Base-by-base conservation (phyloP, 2,113 vertebrate species). In the Xiphias gladius region DNA sequence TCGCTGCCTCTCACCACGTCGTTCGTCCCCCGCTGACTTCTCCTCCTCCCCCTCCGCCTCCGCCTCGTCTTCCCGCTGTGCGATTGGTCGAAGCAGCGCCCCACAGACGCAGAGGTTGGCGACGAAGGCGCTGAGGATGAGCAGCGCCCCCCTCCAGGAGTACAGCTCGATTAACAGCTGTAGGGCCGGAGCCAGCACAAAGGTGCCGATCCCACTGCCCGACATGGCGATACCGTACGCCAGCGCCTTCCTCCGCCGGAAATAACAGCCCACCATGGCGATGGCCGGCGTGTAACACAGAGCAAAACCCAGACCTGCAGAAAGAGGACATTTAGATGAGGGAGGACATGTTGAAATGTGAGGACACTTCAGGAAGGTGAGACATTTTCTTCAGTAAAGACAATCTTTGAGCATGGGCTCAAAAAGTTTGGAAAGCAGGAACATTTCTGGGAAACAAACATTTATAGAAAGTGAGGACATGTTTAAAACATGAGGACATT, bases 171-270 rank as follows among this genome's bases (percentile, higher is more conserved):
- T 99, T n/a, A 99, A 95, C 80, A 97, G 90, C 93, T 98, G 97
- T 61, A 98, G 96, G 39, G 95, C 95, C 0, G 98, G 98, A 7
- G 98, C 97, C 90, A 99, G 90, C 73, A 99, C 85, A 55, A 99
- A 98, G 35, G 97, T 99, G 30, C 98, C 98, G 0, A 99, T 98
- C 68, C 97, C 98, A 1, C 97, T 97, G 84, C 98, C 98, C 0
- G 98, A 99, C 97, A 99, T 96, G 85, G 97, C 97, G 2, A 99
- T 93, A 37, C 98, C 98, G 4, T 97, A 99, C 0, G 98, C 98
- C 85, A 99, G 58, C 0, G 97, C 96, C 90, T 96, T 97, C 83
- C 96, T 95, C 84, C 89, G 95, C 67, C 77, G 94, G 96, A 99
- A 99, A 82, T 99, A 98, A 57, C 96, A 94, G 79, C 97, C 97